These are phyloP conservation scores for Agrypnus murinus DNA, from an alignment of 2,888 invertebrate genomes.

Conservation along the genomic window DNA sequence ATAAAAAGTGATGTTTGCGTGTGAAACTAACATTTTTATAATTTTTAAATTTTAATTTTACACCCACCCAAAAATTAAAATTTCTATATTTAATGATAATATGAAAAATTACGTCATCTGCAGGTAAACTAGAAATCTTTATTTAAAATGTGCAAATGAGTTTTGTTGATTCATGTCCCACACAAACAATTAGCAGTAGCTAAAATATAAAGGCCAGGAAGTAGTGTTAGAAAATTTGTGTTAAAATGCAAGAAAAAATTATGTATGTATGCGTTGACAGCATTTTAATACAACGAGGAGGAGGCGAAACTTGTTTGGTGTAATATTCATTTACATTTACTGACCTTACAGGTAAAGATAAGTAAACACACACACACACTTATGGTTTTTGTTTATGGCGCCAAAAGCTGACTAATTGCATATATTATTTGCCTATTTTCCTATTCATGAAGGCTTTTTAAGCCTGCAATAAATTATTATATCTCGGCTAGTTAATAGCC, in stretches of 20 bases:
- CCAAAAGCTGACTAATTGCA: conserved; percentile 29
- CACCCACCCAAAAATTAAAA: neutral
- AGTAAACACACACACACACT: conserved; percentile 20
- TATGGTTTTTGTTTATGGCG: conserved; percentile 22
- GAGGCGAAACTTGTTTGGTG: conserved; percentile 20
- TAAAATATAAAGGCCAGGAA: conserved; percentile 2
- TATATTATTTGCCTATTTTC: conserved; percentile 12
- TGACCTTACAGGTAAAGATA: conserved; percentile 29
- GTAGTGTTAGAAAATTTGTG: conserved; percentile 20
- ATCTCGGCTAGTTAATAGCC: neutral
- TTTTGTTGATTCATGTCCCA: neutral
- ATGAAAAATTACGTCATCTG: conserved; percentile 1
- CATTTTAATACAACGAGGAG: conserved; percentile 9
- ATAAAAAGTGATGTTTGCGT: neutral
- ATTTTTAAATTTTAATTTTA: too few species aligned
- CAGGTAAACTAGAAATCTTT: neutral
- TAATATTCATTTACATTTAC: conserved; percentile 24
- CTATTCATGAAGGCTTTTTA: conserved; percentile 11
- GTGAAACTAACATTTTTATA: conserved; percentile 20
- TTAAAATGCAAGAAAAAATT: conserved; percentile 14
- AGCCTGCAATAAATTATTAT: neutral
- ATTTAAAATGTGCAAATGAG: neutral
- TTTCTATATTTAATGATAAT: neutral
- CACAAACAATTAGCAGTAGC: conserved; percentile 12
- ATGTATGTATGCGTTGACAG: conserved; percentile 25